These are phyloP conservation scores for Proisotoma minuta DNA, from an alignment of 2,888 invertebrate genomes.

Conservation along the genomic window DNA sequence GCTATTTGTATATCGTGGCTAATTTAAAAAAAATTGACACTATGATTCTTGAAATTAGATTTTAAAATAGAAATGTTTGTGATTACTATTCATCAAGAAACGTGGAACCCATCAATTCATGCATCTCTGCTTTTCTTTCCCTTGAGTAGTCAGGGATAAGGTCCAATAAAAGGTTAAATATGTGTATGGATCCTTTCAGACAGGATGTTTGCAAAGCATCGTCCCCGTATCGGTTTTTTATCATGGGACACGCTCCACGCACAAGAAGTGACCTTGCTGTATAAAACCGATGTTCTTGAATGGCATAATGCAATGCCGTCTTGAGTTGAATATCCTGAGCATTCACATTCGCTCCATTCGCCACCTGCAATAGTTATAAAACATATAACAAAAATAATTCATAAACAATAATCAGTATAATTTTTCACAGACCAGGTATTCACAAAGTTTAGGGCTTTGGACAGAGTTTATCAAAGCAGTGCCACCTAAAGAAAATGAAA, in stretches of 20 bases:
- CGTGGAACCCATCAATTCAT: slow-evolving; percentile 81
- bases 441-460: slow-evolving; percentile 75
- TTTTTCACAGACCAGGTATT: slow-evolving; percentile 56
- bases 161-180: slow-evolving; percentile 64
- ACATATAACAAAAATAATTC: no score
- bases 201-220: slow-evolving; percentile 84
- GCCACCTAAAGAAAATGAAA: slow-evolving; percentile 56
- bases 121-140: slow-evolving; percentile 73
- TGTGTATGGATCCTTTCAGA: slow-evolving; percentile 67
- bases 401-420: no score
- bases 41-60: slow-evolving; percentile 9
- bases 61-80: slow-evolving; percentile 50
- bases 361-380: slow-evolving; percentile 55
- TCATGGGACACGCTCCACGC: slow-evolving; percentile 72
- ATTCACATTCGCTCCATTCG: slow-evolving; percentile 75
- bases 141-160: slow-evolving; percentile 58
- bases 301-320: slow-evolving; percentile 90
- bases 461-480: slow-evolving; percentile 91
- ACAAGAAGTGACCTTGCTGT: slow-evolving; percentile 75
- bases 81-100: slow-evolving; percentile 74
- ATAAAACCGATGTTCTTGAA: slow-evolving; percentile 68
- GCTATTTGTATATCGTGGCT: slow-evolving; percentile 46
- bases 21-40: not conserved
- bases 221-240: slow-evolving; percentile 74
- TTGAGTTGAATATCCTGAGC: slow-evolving; percentile 83